These are phyloP conservation scores for Anguilla japonica DNA, from an alignment of 2,113 vertebrate genomes.

Conservation along the genomic window DNA sequence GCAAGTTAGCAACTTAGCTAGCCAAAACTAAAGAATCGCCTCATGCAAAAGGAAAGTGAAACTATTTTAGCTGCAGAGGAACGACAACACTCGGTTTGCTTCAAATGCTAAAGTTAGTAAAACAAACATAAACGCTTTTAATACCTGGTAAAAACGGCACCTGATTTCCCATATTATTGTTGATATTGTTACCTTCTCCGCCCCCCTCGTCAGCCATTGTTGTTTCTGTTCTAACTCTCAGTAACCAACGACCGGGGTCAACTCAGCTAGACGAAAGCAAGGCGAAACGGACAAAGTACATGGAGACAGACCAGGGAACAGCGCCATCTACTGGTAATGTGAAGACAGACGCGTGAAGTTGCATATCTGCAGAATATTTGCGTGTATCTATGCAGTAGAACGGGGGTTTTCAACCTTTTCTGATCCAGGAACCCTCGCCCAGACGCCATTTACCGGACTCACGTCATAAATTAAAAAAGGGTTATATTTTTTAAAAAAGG, in stretches of 20 bases:
- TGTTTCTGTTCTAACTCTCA: constrained; percentile 83
- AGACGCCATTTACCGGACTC: no score
- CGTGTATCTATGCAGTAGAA: no score
- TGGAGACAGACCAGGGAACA: background rate
- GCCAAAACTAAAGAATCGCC: background rate
- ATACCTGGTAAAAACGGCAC: constrained; percentile 85
- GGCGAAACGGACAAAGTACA: background rate
- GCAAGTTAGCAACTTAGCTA: background rate
- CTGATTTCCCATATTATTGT: constrained; percentile 89
- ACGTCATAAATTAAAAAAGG: no score
- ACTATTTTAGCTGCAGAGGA: background rate
- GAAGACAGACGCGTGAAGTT: background rate
- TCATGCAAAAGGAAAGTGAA: background rate
- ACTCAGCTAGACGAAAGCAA: constrained; percentile 17
- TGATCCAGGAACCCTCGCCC: no score
- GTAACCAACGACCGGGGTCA: constrained; percentile 42
- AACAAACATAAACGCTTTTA: background rate
- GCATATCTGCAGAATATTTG: background rate
- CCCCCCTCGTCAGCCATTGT: constrained; percentile 88
- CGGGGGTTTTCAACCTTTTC: no score
- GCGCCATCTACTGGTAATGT: background rate
- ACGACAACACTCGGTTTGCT: background rate
- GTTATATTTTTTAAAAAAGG: no score
- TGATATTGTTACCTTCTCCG: constrained; percentile 71
- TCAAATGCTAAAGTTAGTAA: background rate